Percentiles rank a stretch among this genome's conserved stretches.
Evolutionary conservation across 2,113 vertebrate genomes (phyloP).

Genomic region (Brachyhypopomus occidentalis): DNA sequence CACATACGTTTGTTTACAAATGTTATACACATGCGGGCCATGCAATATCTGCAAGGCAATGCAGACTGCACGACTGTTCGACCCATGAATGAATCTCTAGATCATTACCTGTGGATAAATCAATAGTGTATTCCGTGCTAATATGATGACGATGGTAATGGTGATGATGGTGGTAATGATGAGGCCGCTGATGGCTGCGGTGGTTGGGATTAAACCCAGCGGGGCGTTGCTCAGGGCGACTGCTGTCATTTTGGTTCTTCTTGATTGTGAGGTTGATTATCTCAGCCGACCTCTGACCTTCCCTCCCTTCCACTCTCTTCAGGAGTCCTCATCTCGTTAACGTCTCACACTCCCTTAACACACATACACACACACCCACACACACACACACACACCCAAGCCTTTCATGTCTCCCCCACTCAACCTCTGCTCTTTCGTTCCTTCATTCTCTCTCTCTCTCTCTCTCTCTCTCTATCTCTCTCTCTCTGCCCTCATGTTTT

Average conservation of each 20-base stretch:
- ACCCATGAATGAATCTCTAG: too few relatives aligned
- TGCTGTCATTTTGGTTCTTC: neutral
- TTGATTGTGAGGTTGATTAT: conserved; percentile 38
- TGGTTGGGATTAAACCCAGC: too few relatives aligned
- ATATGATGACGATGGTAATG: neutral
- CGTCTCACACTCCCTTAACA: neutral
- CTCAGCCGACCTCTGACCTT: conserved; percentile 32
- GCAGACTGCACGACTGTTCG: too few relatives aligned
- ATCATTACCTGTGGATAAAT: too few relatives aligned
- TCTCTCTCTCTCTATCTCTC: conserved; percentile 67
- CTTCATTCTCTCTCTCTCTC: conserved; percentile 66
- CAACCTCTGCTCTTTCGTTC: neutral
- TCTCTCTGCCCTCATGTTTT: conserved; percentile 64
- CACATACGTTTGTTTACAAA: neutral
- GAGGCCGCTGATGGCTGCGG: neutral
- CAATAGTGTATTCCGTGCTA: too few relatives aligned
- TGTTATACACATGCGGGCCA: neutral
- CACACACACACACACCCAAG: too few relatives aligned
- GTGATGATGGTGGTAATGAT: neutral
- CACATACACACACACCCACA: neutral
- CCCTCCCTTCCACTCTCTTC: neutral
- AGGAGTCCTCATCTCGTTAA: conserved; percentile 39
- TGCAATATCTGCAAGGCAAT: too few relatives aligned
- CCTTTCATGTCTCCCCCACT: too few relatives aligned
- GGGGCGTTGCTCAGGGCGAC: too few relatives aligned